Conservation (phyloP, 64 coral and sea anemone species). For the Actinia tenebrosa region DNA sequence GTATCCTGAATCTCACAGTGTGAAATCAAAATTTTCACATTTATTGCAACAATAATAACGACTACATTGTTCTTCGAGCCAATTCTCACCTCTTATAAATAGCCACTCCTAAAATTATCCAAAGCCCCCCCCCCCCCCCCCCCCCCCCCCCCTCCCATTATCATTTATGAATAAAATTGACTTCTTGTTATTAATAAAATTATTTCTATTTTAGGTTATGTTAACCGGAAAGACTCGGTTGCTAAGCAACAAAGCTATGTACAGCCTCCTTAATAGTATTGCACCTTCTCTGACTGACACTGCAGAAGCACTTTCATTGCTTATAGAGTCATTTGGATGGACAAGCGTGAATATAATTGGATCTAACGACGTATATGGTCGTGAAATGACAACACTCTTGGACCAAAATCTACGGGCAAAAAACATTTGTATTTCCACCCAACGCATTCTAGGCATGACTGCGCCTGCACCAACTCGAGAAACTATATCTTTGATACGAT, state of each 20-base stretch:
- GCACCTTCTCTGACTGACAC: conserved; percentile 35
- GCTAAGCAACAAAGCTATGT: conserved; percentile 32
- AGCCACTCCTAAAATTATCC: neutral
- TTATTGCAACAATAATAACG: too few species aligned
- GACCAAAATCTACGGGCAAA: conserved; percentile 37
- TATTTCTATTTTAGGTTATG: neutral
- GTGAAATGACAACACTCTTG: neutral
- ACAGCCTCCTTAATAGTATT: conserved; percentile 19
- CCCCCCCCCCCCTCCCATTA: too few species aligned
- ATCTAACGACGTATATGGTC: conserved; percentile 25
- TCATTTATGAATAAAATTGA: too few species aligned
- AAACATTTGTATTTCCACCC: conserved; percentile 43
- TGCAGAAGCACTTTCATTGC: conserved; percentile 20
- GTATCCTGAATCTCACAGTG: too few species aligned
- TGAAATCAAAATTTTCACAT: too few species aligned
- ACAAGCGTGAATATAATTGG: conserved; percentile 48
- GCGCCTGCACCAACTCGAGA: neutral
- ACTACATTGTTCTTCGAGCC: too few species aligned
- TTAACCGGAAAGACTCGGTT: neutral
- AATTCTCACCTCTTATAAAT: too few species aligned
- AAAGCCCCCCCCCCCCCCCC: too few species aligned
- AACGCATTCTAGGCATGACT: neutral
- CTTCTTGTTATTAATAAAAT: neutral
- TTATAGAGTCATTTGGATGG: conserved; percentile 49
- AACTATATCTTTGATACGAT: conserved; percentile 18